Evolutionary conservation across 2,888 invertebrate species (phyloP), one percentile per base, ranked within the genome.

Genomic region (Beris chalybata): DNA sequence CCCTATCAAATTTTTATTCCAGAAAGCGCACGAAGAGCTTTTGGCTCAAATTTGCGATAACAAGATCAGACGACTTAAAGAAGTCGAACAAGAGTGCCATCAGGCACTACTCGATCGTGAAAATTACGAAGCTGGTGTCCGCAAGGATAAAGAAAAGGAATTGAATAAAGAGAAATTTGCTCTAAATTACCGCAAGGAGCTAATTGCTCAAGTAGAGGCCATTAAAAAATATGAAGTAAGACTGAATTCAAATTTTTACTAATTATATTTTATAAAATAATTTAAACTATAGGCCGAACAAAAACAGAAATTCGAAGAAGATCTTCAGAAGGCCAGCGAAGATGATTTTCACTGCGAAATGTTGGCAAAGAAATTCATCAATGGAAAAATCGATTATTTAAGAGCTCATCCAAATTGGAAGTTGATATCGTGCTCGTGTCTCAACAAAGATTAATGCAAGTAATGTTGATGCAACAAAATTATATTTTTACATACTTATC

Each of bases 321-420:
- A 68, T 44, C 38, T 68, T 11, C 30, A 32, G 32, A 66, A 50
- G 44, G 66, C 68, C 31, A 48, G 31, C 1, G 52, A 58, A 32
- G 66, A 68, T 31, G 66, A 68, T 11, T 47, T 64, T 15, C 38
- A 52, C 13, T 64, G 68, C 48, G 43, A 31, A 38, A 15, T 6
- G 30, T 47, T 68, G 29, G 61, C 63, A 11, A 38, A 55, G 30
- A 66, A 68, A 54, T 64, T 55, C 43, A 68, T 68, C 15, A 53
- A 57, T 4, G 64, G 58, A 29, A 48, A 64, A 29, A 58, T 65
- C 6, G 45, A 66, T 12, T 68, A 64, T 43, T 52, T 68, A 43
- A 53, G 52, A 48, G 47, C 55, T 30, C 68, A 68, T 64, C 68
- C 68, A 3, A 68, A 68, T 30, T 68, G 68, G 68, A 64, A 45